A percentile compares a stretch with the other conserved stretches of the same genome.
These are phyloP conservation scores for Catalaphyllia jardinei DNA, from an alignment of 64 coral and sea anemone species.

Conservation along the genomic window DNA sequence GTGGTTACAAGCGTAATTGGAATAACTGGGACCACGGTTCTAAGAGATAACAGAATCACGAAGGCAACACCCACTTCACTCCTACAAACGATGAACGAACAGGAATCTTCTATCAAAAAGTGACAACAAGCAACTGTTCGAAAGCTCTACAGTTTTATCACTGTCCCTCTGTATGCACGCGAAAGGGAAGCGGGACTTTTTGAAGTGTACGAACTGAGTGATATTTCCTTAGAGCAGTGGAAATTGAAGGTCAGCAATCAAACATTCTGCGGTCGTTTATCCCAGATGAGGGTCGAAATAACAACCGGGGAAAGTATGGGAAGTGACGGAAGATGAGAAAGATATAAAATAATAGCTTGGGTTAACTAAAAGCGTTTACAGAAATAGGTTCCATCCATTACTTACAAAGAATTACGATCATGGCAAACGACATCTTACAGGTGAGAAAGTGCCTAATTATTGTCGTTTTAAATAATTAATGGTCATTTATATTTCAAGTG, in stretches of 20 bases:
- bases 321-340: neutral
- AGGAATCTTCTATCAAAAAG: conserved; percentile 11
- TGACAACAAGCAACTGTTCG: neutral
- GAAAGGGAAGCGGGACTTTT: neutral
- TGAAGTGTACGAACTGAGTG: neutral
- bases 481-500: neutral
- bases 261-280: neutral
- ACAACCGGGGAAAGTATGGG: neutral
- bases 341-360: neutral
- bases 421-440: neutral
- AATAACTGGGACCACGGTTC: conserved; percentile 17
- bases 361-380: neutral
- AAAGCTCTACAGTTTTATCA: neutral
- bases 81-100: conserved; percentile 2
- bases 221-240: neutral
- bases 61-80: conserved; percentile 3
- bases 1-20: conserved; percentile 18
- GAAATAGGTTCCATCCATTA: neutral
- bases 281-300: neutral
- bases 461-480: neutral
- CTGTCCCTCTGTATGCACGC: neutral
- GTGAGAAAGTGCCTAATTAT: neutral
- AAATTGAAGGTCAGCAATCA: neutral
- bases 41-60: conserved; percentile 17
- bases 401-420: neutral